Conservation (phyloP, 1,140 invertebrate genomes). For the Orius laevigatus region DNA sequence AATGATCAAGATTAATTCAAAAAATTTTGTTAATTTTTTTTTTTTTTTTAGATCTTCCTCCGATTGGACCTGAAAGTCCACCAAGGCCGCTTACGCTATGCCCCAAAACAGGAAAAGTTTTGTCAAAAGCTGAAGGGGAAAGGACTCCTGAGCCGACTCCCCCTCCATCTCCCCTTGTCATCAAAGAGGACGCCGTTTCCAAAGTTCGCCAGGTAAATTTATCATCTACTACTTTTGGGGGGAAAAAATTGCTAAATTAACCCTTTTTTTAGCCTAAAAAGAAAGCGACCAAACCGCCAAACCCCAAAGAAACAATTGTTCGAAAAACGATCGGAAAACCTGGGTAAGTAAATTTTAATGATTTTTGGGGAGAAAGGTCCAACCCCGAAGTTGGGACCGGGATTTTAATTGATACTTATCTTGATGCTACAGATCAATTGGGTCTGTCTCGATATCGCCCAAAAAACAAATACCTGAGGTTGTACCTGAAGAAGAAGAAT, state of each 20-base stretch:
- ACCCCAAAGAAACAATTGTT: too few species aligned
- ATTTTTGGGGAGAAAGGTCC: too few species aligned
- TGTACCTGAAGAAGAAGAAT: slow-evolving; percentile 18
- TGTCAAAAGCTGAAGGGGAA: slow-evolving; percentile 48
- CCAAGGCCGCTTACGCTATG: slow-evolving; percentile 47
- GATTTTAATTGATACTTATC: too few species aligned
- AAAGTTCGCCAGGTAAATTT: not conserved
- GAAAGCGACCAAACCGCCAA: too few species aligned
- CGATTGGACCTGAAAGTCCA: slow-evolving; percentile 43
- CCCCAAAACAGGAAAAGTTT: slow-evolving; percentile 45
- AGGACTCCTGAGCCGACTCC: slow-evolving; percentile 23
- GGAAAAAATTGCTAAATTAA: not conserved
- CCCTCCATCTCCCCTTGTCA: slow-evolving; percentile 19
- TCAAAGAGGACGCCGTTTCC: slow-evolving; percentile 3
- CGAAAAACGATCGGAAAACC: too few species aligned
- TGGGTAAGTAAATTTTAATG: too few species aligned
- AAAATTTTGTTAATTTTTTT: not conserved
- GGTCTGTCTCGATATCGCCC: slow-evolving; percentile 12
- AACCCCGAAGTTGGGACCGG: too few species aligned
- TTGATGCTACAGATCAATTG: slow-evolving; percentile 10
- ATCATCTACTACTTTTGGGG: not conserved
- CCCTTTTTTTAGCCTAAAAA: too few species aligned
- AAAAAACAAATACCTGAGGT: slow-evolving; percentile 12
- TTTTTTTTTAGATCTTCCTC: slow-evolving; percentile 30
- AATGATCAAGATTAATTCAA: not conserved